Conservation (phyloP, 2,888 invertebrate species). For the Mythimna lalbum region DNA sequence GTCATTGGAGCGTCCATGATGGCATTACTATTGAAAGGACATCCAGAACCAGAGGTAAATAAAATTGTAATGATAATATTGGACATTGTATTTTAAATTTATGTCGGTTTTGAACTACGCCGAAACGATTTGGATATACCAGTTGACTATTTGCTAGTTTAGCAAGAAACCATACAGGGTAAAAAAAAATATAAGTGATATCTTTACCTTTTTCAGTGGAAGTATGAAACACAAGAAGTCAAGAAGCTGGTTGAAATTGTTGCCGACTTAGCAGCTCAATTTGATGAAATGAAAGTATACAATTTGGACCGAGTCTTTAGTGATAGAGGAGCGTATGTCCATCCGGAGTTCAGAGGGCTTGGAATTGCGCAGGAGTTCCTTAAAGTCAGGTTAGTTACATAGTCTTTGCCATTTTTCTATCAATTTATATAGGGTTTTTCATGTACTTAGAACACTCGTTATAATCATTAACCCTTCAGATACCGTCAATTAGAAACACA, state of each 20-base stretch:
- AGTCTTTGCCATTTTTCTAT: conserved; percentile 42
- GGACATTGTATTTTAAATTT: too few species aligned
- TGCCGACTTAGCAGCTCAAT: conserved; percentile 31
- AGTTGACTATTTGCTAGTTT: too few species aligned
- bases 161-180: too few species aligned
- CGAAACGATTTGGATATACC: too few species aligned
- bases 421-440: not conserved
- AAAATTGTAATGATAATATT: too few species aligned
- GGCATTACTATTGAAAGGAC: not conserved
- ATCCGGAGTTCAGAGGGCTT: conserved; percentile 59
- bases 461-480: too few species aligned
- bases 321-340: conserved; percentile 62
- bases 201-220: conserved; percentile 26
- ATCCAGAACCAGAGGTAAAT: conserved; percentile 12
- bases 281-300: conserved; percentile 48
- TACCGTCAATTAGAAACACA: too few species aligned
- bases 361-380: conserved; percentile 65
- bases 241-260: conserved; percentile 62
- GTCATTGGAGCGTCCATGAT: conserved; percentile 32
- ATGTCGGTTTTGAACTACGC: too few species aligned
- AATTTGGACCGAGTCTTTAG: conserved; percentile 54
- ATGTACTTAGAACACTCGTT: too few species aligned
- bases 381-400: conserved; percentile 61
- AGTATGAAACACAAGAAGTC: conserved; percentile 66
- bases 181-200: too few species aligned